Evolutionary conservation across 2,113 vertebrate species (phyloP), one percentile per base, ranked within the genome.

Genomic region (Pseudorasbora parva): DNA sequence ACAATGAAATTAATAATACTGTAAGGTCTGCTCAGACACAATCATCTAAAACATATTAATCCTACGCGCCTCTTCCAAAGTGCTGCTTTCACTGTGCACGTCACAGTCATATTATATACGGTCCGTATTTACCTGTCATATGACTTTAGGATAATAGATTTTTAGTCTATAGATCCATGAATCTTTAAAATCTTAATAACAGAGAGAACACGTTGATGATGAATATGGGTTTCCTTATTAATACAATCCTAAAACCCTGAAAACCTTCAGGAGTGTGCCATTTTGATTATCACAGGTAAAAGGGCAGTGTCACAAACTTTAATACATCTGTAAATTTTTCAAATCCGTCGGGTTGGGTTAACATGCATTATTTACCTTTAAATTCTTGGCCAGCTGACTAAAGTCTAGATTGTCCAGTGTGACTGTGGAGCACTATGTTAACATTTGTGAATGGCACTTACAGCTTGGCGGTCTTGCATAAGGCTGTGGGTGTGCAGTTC

Each of bases 381-480:
- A 15, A 23, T 17, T 49, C 49, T 54, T 81, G 51, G 25, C 25
- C 47, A 84, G 73, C 27, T 57, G 64, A 6, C 81, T 76, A 41
- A 69, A 45, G 75, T 62, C 79, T 82, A 72, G 78, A 83, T 83
- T 60, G n/a, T 87, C 68, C 11, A 25, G 54, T 66, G 47, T 81
- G 77, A 41, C 47, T 73, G 37, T 66, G 56, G 49, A 78, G 30
- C 75, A 51, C 59, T 51, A 30, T 84, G 89, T 81, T 88, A 95
- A 95, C 92, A 94, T 94, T 94, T 95, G 95, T 95, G 95, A 96
- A 97, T 98, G 97, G 97, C 97, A 98, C 97, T 97, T 96, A 96
- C 95, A 98, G 97, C 96, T 97, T 96, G 94, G 93, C 94, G 96
- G 96, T 98, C 97, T 97, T 98, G 98, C 97, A 98, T 99, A 99